phyloP scores from a whole-genome alignment of 2,888 invertebrate genomes.

The Lypha dubia region DNA sequence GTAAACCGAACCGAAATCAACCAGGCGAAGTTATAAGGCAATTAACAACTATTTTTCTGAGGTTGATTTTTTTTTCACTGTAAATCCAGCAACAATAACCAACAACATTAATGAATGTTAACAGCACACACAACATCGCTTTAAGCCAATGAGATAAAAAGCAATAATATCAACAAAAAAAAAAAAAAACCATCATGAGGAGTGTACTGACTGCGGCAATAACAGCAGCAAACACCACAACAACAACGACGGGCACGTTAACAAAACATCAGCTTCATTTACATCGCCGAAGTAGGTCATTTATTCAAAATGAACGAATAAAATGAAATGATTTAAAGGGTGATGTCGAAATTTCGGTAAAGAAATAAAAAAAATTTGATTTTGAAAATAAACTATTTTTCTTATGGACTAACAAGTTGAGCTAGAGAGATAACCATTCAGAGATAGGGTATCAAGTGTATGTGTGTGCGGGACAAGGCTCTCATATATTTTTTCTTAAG shows the following conservation, averaged over 20 bases:
- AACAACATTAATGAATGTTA: slow-evolving; percentile 50
- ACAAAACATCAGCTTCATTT: slow-evolving; percentile 58
- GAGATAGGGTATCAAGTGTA: no score
- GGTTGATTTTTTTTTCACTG: slow-evolving; percentile 16
- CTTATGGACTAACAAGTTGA: no score
- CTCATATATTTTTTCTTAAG: no score
- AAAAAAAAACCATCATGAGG: slow-evolving; percentile 10
- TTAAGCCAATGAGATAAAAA: slow-evolving; percentile 30
- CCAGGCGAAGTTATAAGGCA: slow-evolving; percentile 44
- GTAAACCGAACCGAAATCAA: slow-evolving; percentile 34
- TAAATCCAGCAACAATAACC: neutral
- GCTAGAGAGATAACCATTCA: no score
- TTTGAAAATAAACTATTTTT: no score
- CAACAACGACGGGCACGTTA: neutral
- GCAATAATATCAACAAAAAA: slow-evolving; percentile 12
- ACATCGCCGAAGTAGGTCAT: slow-evolving; percentile 65
- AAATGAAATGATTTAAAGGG: slow-evolving; percentile 33
- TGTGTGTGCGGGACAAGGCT: no score
- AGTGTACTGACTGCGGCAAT: no score
- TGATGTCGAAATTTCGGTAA: neutral
- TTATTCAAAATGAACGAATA: slow-evolving; percentile 43
- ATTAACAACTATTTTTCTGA: slow-evolving; percentile 41
- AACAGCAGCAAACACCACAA: slow-evolving; percentile 5
- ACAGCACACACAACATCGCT: slow-evolving; percentile 53
- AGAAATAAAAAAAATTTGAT: neutral